Evolutionary conservation across 2,113 vertebrate species (phyloP).

Genomic region (Calcarius ornatus): DNA sequence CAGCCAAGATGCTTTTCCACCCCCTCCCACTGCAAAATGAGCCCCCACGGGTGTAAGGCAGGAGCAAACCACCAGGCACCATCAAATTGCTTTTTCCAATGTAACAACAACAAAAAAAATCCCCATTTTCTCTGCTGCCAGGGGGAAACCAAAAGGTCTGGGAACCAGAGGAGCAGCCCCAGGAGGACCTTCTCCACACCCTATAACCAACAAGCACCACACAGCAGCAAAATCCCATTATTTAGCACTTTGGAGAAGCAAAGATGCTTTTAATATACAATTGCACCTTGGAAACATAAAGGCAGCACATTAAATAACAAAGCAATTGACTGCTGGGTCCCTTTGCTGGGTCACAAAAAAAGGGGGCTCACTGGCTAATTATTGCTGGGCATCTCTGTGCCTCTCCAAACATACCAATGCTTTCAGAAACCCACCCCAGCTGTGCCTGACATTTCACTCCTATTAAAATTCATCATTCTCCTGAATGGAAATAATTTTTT

Average conservation of each 20-base stretch:
- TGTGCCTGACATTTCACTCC: slow-evolving; percentile 58
- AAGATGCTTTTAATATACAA: slow-evolving; percentile 36
- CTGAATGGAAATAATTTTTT: slow-evolving; percentile 34
- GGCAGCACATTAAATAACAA: slow-evolving; percentile 30
- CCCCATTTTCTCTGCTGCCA: neutral
- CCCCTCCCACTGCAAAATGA: neutral
- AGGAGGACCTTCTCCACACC: neutral
- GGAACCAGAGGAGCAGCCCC: neutral
- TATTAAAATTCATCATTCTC: slow-evolving; percentile 52
- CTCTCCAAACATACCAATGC: slow-evolving; percentile 1
- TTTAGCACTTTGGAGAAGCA: neutral
- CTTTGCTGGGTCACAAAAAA: neutral
- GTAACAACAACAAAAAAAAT: neutral
- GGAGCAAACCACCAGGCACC: neutral
- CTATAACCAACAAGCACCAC: neutral
- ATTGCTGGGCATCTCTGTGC: neutral
- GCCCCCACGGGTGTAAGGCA: neutral
- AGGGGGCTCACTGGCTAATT: neutral
- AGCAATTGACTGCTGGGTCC: slow-evolving; percentile 28
- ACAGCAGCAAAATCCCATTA: neutral
- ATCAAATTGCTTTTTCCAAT: neutral
- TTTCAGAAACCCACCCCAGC: slow-evolving; percentile 42
- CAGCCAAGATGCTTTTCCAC: neutral
- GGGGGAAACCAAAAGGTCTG: neutral
- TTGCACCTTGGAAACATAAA: slow-evolving; percentile 23